Evolutionary conservation across 2,113 vertebrate species (phyloP).

Genomic region (Colistium nudipinnis): DNA sequence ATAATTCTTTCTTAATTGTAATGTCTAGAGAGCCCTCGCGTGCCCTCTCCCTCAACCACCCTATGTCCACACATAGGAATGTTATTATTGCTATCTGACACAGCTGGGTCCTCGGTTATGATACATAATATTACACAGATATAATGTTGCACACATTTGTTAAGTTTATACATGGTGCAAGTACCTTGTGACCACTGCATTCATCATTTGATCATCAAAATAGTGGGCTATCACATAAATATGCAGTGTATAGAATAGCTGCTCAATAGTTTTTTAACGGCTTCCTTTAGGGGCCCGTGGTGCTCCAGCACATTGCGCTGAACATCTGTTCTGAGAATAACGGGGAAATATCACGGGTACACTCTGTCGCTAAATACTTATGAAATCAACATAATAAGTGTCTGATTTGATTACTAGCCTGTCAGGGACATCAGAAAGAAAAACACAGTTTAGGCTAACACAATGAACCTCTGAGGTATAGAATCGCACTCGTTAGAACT

Average conservation of each 20-base stretch:
- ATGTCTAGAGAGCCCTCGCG: too few relatives aligned
- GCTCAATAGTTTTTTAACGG: slow-evolving; percentile 11
- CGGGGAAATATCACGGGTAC: slow-evolving; percentile 42
- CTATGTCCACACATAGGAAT: too few relatives aligned
- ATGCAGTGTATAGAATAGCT: not conserved
- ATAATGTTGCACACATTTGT: too few relatives aligned
- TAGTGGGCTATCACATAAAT: slow-evolving; percentile 1
- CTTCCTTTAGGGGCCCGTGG: slow-evolving; percentile 6
- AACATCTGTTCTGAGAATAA: slow-evolving; percentile 64
- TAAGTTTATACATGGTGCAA: too few relatives aligned
- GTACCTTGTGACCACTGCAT: too few relatives aligned
- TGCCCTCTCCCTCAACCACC: too few relatives aligned
- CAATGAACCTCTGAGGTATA: slow-evolving; percentile 46
- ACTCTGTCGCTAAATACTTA: slow-evolving; percentile 55
- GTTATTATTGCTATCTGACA: too few relatives aligned
- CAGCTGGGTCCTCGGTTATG: too few relatives aligned
- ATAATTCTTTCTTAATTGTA: too few relatives aligned
- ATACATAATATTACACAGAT: too few relatives aligned
- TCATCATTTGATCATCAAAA: too few relatives aligned
- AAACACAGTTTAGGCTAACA: slow-evolving; percentile 28
- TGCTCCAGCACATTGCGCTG: slow-evolving; percentile 23
- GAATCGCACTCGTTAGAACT: slow-evolving; percentile 24
- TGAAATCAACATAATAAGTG: slow-evolving; percentile 55
- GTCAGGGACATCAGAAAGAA: slow-evolving; percentile 41
- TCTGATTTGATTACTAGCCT: slow-evolving; percentile 55